phyloP scores from a whole-genome alignment of 2,113 vertebrate genomes.

The Corythoichthys intestinalis region DNA sequence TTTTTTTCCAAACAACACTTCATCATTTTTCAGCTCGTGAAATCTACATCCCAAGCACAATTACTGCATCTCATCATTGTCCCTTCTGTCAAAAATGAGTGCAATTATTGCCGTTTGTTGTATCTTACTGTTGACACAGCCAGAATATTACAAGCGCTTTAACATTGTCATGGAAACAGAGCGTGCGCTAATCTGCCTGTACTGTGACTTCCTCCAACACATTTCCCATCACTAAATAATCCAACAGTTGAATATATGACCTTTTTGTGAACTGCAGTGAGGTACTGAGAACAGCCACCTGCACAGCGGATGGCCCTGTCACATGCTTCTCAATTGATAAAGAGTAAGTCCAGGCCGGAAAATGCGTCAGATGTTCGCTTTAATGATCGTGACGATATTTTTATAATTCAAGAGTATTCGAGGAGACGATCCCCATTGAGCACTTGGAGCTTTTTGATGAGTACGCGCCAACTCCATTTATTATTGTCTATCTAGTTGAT shows the following conservation, averaged over 20 bases:
- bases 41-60: no score
- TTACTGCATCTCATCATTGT: no score
- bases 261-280: constrained; percentile 56
- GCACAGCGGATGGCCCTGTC: constrained; percentile 73
- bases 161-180: not conserved
- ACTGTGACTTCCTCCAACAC: not conserved
- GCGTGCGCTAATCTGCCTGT: not conserved
- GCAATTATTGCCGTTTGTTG: no score
- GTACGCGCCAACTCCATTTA: constrained; percentile 43
- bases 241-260: no score
- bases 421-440: constrained; percentile 76
- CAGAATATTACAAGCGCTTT: no score
- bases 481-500: not conserved
- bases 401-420: constrained; percentile 66
- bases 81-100: no score
- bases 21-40: no score
- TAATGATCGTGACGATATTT: not conserved
- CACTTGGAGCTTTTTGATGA: constrained; percentile 76
- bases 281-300: constrained; percentile 75
- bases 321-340: constrained; percentile 79
- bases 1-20: no score
- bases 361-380: not conserved
- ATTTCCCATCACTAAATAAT: not conserved
- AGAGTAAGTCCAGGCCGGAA: constrained; percentile 65
- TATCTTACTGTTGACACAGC: no score